Conservation (phyloP, 1,140 invertebrate genomes). For the Drosophila ananassae region DNA sequence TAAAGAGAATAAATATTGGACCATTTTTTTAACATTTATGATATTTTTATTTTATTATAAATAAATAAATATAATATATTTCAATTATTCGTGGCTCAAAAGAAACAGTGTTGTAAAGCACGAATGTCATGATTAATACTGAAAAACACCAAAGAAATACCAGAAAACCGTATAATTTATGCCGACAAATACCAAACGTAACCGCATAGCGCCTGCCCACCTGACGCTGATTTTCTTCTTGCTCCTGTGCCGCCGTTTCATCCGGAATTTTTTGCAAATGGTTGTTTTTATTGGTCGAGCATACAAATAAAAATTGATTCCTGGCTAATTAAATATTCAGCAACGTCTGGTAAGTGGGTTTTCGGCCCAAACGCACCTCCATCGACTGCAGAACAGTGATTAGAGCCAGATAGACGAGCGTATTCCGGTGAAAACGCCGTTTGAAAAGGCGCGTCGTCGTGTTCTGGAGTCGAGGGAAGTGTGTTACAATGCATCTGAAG, state of each 20-base stretch:
- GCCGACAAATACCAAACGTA: too few species aligned
- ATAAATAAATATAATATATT: too few species aligned
- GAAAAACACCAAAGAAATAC: background rate
- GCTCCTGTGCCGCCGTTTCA: background rate
- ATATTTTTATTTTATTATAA: too few species aligned
- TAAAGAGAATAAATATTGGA: too few species aligned
- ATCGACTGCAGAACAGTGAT: constrained; percentile 25
- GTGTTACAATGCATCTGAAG: constrained; percentile 37
- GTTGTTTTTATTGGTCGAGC: constrained; percentile 64
- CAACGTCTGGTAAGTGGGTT: constrained; percentile 55
- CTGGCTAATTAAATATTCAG: constrained; percentile 65
- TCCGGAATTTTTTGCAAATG: constrained; percentile 1
- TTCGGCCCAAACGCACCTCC: constrained; percentile 30
- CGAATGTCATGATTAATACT: background rate
- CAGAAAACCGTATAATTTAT: background rate
- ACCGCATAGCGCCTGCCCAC: background rate
- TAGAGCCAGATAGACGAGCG: background rate
- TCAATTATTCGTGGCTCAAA: background rate
- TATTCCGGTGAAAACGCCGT: constrained; percentile 24
- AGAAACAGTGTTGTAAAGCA: background rate
- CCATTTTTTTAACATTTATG: too few species aligned
- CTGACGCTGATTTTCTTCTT: background rate
- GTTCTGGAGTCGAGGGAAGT: constrained; percentile 39
- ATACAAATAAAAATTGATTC: constrained; percentile 76
- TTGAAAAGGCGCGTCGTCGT: constrained; percentile 71